Conservation (phyloP, 2,113 vertebrate species). For the Cottus gobio region DNA sequence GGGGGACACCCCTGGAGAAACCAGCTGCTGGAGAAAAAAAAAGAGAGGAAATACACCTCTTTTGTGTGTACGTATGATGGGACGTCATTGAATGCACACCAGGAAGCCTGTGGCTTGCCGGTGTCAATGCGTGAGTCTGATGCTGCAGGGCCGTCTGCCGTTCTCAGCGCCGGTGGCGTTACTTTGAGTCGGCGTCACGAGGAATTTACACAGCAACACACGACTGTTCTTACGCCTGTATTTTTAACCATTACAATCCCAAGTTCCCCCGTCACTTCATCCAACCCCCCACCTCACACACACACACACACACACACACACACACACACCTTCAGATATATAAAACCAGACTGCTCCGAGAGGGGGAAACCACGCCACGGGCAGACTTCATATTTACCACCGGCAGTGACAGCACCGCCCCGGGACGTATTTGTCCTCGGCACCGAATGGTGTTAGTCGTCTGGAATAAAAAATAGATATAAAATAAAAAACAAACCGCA, state of each 20-base stretch:
- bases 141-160: conserved; percentile 29
- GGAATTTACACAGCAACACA: conserved; percentile 33
- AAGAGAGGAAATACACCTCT: neutral
- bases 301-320: no score
- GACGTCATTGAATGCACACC: conserved; percentile 4
- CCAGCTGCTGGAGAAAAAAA: conserved; percentile 31
- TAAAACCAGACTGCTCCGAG: neutral
- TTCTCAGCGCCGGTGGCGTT: conserved; percentile 33
- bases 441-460: conserved; percentile 54
- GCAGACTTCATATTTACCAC: conserved; percentile 46
- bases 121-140: conserved; percentile 12
- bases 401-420: conserved; percentile 35
- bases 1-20: conserved; percentile 35
- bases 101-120: neutral
- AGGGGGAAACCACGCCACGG: conserved; percentile 7
- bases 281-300: no score
- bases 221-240: neutral
- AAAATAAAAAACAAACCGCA: conserved; percentile 47
- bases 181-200: conserved; percentile 43
- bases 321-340: no score
- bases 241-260: neutral
- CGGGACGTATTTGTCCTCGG: conserved; percentile 51
- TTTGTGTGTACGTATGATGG: conserved; percentile 32
- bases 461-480: conserved; percentile 18
- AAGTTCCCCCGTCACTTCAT: neutral